Percentiles rank a stretch among this genome's conserved stretches.
phyloP scores from a whole-genome alignment of 2,797 vertebrate genomes.

The Psittacula echo region DNA sequence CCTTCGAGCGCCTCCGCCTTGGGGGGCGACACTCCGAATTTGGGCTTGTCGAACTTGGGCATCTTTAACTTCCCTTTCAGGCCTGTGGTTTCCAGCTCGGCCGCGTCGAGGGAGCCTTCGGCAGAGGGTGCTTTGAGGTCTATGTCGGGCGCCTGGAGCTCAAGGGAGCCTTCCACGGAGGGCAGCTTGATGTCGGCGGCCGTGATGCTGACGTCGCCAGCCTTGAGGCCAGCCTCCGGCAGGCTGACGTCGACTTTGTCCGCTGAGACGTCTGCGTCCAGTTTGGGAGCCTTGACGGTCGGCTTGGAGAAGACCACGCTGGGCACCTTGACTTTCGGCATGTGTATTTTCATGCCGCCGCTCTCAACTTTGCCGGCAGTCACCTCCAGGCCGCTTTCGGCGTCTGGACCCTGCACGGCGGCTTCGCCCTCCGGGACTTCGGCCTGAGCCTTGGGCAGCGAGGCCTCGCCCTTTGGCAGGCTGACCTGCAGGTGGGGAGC shows the following conservation, averaged over 20 bases:
- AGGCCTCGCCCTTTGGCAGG: not conserved
- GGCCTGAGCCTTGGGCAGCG: not conserved
- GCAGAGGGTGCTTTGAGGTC: not conserved
- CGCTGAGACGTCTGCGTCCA: not conserved
- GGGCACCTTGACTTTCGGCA: not conserved
- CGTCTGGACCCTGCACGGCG: not conserved
- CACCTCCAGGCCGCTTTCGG: constrained; percentile 11
- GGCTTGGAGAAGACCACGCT: constrained; percentile 17
- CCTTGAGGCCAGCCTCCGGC: not conserved
- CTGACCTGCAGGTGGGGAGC: not conserved
- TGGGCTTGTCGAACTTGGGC: not conserved
- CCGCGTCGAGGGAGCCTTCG: not conserved
- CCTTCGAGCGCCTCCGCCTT: not conserved
- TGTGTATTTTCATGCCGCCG: not conserved
- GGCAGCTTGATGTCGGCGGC: not conserved
- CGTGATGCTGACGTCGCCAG: not conserved
- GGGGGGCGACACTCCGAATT: not conserved
- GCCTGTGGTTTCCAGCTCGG: not conserved
- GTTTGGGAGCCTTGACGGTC: not conserved
- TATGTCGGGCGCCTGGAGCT: not conserved
- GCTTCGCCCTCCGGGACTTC: not conserved
- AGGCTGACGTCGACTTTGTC: not conserved
- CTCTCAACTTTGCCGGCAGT: not conserved
- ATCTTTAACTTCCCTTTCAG: not conserved
- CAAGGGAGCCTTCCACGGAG: not conserved